phyloP scores from a whole-genome alignment of 2,888 invertebrate species.

The Drosophila anomelani region DNA sequence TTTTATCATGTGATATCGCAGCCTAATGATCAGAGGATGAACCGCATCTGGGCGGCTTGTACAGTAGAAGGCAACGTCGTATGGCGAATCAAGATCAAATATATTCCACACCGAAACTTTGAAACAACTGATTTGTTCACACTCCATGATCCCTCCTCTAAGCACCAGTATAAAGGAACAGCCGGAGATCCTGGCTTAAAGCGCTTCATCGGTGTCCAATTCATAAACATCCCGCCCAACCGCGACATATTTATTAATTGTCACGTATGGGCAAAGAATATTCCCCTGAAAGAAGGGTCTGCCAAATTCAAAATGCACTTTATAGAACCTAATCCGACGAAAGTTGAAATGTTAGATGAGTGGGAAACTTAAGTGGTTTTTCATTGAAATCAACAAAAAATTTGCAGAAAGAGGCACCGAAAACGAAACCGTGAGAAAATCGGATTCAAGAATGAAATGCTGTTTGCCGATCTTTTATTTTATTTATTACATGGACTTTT shows the following conservation, averaged over 20 bases:
- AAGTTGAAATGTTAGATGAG: not conserved
- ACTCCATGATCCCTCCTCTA: conserved; percentile 23
- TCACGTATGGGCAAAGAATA: conserved; percentile 41
- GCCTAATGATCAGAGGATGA: conserved; percentile 39
- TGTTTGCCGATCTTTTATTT: no score
- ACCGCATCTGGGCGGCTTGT: conserved; percentile 64
- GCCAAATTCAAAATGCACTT: conserved; percentile 11
- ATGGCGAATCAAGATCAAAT: conserved; percentile 12
- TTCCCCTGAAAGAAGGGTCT: conserved; percentile 14
- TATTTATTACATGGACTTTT: no score
- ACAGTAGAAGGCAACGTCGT: not conserved
- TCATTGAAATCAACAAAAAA: not conserved
- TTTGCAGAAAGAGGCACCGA: no score
- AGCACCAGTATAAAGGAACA: conserved; percentile 12
- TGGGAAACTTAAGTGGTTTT: not conserved
- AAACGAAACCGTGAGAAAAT: no score
- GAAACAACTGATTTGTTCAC: conserved; percentile 43
- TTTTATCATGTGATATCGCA: conserved; percentile 39
- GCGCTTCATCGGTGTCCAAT: conserved; percentile 59
- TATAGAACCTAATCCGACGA: not conserved
- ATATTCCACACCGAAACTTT: conserved; percentile 54
- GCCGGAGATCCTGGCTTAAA: conserved; percentile 41
- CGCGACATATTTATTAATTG: conserved; percentile 17
- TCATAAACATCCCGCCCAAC: conserved; percentile 51
- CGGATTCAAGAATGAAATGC: no score